These are phyloP conservation scores for Lipotes vexillifer DNA, from an alignment of 2,113 vertebrate species.

Conservation along the genomic window DNA sequence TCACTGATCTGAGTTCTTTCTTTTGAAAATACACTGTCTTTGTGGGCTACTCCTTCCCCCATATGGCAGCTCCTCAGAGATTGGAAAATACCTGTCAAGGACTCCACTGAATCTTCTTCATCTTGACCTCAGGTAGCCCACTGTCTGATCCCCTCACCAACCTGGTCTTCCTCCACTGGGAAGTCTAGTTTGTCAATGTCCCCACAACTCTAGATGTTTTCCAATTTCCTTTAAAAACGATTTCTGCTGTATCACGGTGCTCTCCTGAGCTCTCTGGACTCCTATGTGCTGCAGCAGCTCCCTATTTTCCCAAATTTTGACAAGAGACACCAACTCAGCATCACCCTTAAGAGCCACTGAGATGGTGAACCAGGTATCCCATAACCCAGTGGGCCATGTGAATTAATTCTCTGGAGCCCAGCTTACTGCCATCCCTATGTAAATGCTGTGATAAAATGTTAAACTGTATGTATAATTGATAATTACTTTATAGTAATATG, in stretches of 20 bases:
- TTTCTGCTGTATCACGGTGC: not conserved
- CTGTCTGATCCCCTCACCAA: not conserved
- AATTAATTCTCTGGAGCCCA: constrained; percentile 66
- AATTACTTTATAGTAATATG: constrained; percentile 81
- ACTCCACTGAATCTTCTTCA: not conserved
- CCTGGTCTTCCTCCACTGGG: not conserved
- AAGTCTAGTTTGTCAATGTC: not conserved
- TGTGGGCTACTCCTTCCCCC: not conserved
- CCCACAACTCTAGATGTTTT: not conserved
- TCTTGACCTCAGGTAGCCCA: not conserved
- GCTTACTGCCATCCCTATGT: constrained; percentile 76
- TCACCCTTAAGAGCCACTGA: not conserved
- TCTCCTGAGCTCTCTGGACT: not conserved
- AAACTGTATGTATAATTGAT: constrained; percentile 83
- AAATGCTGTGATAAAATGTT: constrained; percentile 84
- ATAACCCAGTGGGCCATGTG: constrained; percentile 38
- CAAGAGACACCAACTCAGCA: not conserved
- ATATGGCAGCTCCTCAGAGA: not conserved
- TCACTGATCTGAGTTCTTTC: not conserved
- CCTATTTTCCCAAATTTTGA: not conserved
- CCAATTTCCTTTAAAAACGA: not conserved
- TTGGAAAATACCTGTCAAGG: not conserved
- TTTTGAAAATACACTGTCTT: not conserved
- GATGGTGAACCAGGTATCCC: constrained; percentile 31
- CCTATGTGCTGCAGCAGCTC: not conserved